Evolutionary conservation across 2,797 vertebrate species (phyloP), one percentile per base, ranked within the genome.

Genomic region (Manis crassicaudata): DNA sequence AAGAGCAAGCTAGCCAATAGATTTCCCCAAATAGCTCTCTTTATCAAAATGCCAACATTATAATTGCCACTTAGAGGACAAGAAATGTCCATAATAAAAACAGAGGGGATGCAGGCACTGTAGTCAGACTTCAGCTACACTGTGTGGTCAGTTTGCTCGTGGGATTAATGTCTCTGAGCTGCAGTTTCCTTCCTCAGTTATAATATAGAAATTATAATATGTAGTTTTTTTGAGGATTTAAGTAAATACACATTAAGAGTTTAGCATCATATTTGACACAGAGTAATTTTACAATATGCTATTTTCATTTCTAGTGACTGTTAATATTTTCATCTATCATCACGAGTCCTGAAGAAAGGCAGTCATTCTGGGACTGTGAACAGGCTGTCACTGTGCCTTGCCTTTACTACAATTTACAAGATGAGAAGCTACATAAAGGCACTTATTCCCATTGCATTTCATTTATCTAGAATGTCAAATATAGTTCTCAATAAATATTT

Each of bases 11-110:
- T 90, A 88, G 10, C 75, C 23, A 76, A 58, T 46, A 14, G 60
- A 3, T 93, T 68, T 70, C 43, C 60, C 32, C 37, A 65, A 52
- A n/a, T 54, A 84, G 1, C 7, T 90, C 17, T 93, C 68, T 81
- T 80, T 72, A 94, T 70, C 35, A 56, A 94, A 88, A 91, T 72
- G 7, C 50, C 52, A 95, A 32, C 75, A 88, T 70, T 80, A 60
- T 89, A 92, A 93, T 63, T 76, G 11, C n/a, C 43, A 77, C 27
- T 75, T 32, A 65, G 29, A 62, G 14, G 20, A 35, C 65, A 81
- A 6, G 21, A 96, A 92, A 77, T 46, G 5, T 80, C 46, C 54
- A 65, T 17, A 93, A 63, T 68, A 27, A 62, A 93, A 85, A 80
- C 54, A 6, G 14, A 68, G 54, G 80, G 12, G 0, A 6, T 23